Percentiles rank a stretch among this genome's conserved stretches.
Evolutionary conservation across 1,140 invertebrate species (phyloP).

Genomic region (Pachypeltis micranthus): DNA sequence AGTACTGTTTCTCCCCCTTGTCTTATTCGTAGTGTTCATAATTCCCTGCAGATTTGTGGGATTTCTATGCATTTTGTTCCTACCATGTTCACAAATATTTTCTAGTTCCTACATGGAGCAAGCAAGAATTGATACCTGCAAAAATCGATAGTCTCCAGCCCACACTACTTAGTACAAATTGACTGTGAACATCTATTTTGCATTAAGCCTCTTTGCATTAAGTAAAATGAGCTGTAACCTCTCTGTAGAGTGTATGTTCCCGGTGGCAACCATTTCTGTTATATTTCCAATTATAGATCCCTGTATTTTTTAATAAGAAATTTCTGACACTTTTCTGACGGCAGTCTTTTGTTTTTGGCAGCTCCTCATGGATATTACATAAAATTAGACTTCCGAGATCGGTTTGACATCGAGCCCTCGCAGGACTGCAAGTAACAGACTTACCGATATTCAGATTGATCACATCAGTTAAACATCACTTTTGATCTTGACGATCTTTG

Average conservation of each 20-base stretch:
- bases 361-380: constrained; percentile 60
- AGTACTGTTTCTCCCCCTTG: no score
- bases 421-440: constrained; percentile 48
- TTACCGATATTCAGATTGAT: no score
- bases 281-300: constrained; percentile 34
- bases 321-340: background rate
- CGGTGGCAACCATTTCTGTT: constrained; percentile 12
- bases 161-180: background rate
- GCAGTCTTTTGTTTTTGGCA: constrained; percentile 36
- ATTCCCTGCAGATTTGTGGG: no score
- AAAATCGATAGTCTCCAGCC: no score
- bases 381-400: constrained; percentile 68
- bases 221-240: background rate
- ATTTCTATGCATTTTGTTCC: no score
- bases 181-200: background rate
- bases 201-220: background rate
- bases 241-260: background rate
- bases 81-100: no score
- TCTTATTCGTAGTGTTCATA: no score
- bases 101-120: no score
- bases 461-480: no score
- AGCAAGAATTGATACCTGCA: no score
- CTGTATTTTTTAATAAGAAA: background rate
- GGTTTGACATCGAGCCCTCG: constrained; percentile 63
- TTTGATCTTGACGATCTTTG: no score